Evolutionary conservation across 1,140 invertebrate genomes (phyloP).

Genomic region (Drosophila lini): DNA sequence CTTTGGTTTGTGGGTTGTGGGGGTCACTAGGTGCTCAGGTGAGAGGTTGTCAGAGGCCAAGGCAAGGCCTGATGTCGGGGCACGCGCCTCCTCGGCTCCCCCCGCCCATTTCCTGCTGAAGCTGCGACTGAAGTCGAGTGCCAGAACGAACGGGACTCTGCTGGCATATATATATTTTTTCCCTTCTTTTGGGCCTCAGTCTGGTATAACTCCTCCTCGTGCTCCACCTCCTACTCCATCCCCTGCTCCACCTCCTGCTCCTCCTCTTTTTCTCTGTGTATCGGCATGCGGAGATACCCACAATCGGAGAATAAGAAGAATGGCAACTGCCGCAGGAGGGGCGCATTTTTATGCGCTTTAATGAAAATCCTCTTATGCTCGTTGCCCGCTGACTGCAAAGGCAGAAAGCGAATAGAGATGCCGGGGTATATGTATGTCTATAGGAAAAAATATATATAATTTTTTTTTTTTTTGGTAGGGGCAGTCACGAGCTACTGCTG

Average conservation of each 20-base stretch:
- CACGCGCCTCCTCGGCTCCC: conserved; percentile 43
- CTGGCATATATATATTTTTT: conserved; percentile 8
- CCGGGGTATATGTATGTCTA: too few relatives aligned
- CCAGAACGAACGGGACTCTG: neutral
- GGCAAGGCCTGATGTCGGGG: conserved; percentile 47
- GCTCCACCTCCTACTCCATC: neutral
- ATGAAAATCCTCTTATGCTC: conserved; percentile 80
- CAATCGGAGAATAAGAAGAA: conserved; percentile 58
- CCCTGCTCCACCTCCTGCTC: neutral
- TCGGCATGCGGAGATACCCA: conserved; percentile 55
- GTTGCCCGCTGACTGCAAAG: conserved; percentile 30
- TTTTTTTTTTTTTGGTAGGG: neutral
- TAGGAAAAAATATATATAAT: neutral
- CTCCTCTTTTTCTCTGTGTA: conserved; percentile 27
- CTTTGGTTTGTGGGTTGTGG: neutral
- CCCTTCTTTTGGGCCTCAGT: neutral
- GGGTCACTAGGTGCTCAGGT: neutral
- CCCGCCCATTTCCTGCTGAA: conserved; percentile 61
- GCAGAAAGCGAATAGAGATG: conserved; percentile 43
- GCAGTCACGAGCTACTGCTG: conserved; percentile 29
- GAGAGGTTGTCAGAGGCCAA: conserved; percentile 18
- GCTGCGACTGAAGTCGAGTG: conserved; percentile 20
- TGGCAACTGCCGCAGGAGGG: conserved; percentile 38
- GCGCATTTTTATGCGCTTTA: conserved; percentile 74
- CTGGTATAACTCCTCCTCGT: neutral